Base-by-base conservation (phyloP, 2,113 vertebrate species). In the Siniperca chuatsi region DNA sequence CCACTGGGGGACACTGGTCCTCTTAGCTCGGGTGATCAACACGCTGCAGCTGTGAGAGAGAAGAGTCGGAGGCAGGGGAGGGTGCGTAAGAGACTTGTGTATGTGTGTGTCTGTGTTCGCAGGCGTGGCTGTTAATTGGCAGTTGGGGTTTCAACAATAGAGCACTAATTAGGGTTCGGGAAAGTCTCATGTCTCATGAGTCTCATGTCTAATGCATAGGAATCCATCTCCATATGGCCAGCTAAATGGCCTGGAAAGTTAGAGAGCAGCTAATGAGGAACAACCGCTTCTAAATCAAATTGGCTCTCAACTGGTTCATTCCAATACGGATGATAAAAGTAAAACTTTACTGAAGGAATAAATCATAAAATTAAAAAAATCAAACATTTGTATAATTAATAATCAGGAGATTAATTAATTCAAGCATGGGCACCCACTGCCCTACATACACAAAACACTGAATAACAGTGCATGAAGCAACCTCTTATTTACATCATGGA, bases 101-200 rank as follows among this genome's bases (percentile, higher is more conserved):
- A 23, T 77, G 78, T 78, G 75, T 48, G 46, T 12, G 77, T 67
- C 6, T 82, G 79, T 58, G 75, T 86, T 78, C 68, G 64, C 87
- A 79, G 76, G 75, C 89, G 90, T 79, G 29, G 84, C 62, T 79
- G 87, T 87, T 94, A 95, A 95, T 93, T 93, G 90, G 83, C 78
- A 65, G 83, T 77, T 61, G 68, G 84, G 78, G 48, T 88, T 90
- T 89, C 67, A 83, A 91, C 89, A 93, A 89, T 91, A 70, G 58
- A 62, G 75, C 48, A 4, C 83, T 95, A 94, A 95, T 95, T 93
- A 94, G 85, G 84, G 73, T 82, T 80, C 3, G n/a, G 70, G 65
- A 67, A 77, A 50, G 78, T 85, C 86, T 86, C 82, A 80, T 80
- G 91, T 78, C 87, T 91, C n/a, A n/a, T n/a, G n/a, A 55, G 78